These are phyloP conservation scores for Sicus ferrugineus DNA, from an alignment of 2,888 invertebrate species.

Conservation along the genomic window DNA sequence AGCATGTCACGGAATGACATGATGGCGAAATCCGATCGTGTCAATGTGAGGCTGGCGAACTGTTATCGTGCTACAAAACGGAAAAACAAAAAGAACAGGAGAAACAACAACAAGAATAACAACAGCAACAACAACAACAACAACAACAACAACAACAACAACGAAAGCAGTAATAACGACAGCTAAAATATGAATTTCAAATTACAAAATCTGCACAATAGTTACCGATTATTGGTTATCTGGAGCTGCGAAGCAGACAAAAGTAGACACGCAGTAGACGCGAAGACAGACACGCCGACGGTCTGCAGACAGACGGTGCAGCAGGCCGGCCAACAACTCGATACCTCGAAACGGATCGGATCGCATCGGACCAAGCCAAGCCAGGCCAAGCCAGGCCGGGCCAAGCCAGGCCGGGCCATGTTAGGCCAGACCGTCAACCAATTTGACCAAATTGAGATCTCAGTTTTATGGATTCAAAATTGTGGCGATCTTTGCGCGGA, in stretches of 20 bases:
- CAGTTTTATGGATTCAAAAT: constrained; percentile 41
- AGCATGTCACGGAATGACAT: background rate
- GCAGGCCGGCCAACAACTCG: background rate
- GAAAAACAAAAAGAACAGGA: constrained; percentile 24
- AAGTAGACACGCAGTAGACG: constrained; percentile 2
- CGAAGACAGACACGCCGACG: background rate
- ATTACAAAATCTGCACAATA: constrained; percentile 25
- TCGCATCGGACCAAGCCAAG: background rate
- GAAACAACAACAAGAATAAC: background rate
- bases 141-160: background rate
- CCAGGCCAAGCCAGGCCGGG: constrained; percentile 8
- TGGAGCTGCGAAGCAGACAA: background rate
- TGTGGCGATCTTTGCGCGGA: constrained; percentile 17
- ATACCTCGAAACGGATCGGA: background rate
- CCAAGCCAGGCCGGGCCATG: background rate
- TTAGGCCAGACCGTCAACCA: constrained; percentile 7
- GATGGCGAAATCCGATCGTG: constrained; percentile 27
- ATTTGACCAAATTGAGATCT: constrained; percentile 43
- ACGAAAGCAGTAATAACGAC: background rate
- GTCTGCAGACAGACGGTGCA: constrained; percentile 6
- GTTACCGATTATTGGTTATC: constrained; percentile 5
- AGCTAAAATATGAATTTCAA: constrained; percentile 31
- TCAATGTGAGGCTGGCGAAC: constrained; percentile 33
- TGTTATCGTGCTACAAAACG: background rate
- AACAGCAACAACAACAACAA: constrained; percentile 8